Evolutionary conservation across 2,797 vertebrate genomes (phyloP), one percentile per base, ranked within the genome.

Genomic region (Labroides dimidiatus): DNA sequence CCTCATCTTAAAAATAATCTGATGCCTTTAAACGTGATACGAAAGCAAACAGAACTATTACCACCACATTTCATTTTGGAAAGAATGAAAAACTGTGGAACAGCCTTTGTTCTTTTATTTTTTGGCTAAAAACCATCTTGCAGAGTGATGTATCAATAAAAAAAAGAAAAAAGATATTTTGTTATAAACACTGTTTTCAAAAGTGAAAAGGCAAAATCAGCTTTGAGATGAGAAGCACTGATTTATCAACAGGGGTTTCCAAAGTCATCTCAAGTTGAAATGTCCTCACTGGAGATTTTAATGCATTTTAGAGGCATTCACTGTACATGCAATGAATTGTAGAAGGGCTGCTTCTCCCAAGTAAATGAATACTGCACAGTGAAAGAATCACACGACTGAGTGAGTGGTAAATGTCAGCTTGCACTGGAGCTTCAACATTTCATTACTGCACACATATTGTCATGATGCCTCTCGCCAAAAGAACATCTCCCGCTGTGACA

Each of bases 331-430:
- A 10, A 57, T 39, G 13, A 2, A 39, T 14, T 14, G 37, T 20
- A 45, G 82, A 80, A 77, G 59, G 61, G 84, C 75, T 75, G 13
- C 55, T 47, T 76, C 48, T 82, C 62, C 73, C 74, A 21, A 49
- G 81, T 79, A 74, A 50, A 71, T n/a, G 3, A 24, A 81, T 59
- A 39, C 49, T 0, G 24, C 42, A 49, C 60, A 60, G 69, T 75
- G 6, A 55, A 72, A 58, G 41, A 72, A 73, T 66, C 45, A 69
- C 47, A 60, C 12, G 17, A 62, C 54, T 59, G 74, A 77, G 33
- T 64, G 65, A 69, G 72, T 57, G 50, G 70, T 73, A 84, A 88
- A 85, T 84, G 83, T 85, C 84, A 87, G 64, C 72, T 79, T 80
- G 56, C 56, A 55, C 71, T 69, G 30, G 50, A 65, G 61, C 54